These are phyloP conservation scores for Pogona vitticeps DNA, from an alignment of 2,113 vertebrate genomes.

Conservation along the genomic window DNA sequence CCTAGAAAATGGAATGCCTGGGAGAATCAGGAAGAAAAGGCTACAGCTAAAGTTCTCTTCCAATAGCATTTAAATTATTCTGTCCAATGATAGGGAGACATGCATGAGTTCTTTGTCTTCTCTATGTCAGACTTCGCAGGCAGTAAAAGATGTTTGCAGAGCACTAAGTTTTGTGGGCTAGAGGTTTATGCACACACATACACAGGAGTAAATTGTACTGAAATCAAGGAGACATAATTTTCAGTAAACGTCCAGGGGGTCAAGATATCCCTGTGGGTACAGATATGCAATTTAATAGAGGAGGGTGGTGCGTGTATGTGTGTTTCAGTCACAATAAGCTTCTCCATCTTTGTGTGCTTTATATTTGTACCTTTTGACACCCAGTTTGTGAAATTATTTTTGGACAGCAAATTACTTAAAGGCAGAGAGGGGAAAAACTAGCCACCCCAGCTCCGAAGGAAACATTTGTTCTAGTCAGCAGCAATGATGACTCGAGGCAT, in stretches of 20 bases:
- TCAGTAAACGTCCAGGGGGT: not conserved
- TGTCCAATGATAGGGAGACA: not conserved
- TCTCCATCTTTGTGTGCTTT: not conserved
- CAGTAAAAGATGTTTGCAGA: not conserved
- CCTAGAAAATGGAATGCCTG: not conserved
- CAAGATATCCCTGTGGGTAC: not conserved
- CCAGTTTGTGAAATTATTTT: conserved; percentile 42
- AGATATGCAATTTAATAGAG: not conserved
- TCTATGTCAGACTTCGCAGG: not conserved
- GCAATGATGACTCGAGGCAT: conserved; percentile 29
- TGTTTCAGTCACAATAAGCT: not conserved
- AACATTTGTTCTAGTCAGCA: conserved; percentile 8
- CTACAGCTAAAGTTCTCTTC: not conserved
- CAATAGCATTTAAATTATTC: not conserved
- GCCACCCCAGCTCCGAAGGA: conserved; percentile 11
- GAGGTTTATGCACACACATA: too few species aligned
- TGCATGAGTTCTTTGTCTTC: not conserved
- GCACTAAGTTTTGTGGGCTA: not conserved
- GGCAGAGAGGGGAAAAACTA: conserved; percentile 23
- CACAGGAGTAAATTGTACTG: not conserved
- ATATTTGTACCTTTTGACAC: conserved; percentile 38
- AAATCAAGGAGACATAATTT: not conserved
- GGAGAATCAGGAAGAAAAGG: not conserved
- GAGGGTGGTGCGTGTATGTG: not conserved
- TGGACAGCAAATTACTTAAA: conserved; percentile 31